A percentile compares a stretch with the other conserved stretches of the same genome.
Conservation (phyloP, 2,797 vertebrate species). For the Anguilla marmorata region DNA sequence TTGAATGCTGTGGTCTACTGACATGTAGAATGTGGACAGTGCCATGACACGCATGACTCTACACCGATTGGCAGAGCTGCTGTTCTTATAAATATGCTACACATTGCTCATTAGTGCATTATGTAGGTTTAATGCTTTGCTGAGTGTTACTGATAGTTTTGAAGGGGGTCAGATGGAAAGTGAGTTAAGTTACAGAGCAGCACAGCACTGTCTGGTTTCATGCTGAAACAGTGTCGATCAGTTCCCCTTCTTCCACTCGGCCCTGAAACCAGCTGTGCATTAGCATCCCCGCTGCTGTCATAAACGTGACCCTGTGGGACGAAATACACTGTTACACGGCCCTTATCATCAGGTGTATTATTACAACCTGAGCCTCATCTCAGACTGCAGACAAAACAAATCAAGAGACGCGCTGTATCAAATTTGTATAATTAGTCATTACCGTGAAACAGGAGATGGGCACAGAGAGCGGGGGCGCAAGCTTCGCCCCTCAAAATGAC, state of each 20-base stretch:
- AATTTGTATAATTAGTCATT: constrained; percentile 46
- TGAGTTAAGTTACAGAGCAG: neutral
- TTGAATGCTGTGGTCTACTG: neutral
- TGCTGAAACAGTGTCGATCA: neutral
- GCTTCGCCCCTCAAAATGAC: constrained; percentile 35
- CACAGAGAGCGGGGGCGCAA: constrained; percentile 6
- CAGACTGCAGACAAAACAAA: constrained; percentile 35
- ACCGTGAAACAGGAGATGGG: constrained; percentile 50
- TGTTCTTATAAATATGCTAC: neutral
- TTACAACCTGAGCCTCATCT: constrained; percentile 39
- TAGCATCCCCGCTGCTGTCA: neutral
- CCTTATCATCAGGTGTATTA: constrained; percentile 25
- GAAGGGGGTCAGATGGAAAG: neutral
- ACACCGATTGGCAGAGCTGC: neutral
- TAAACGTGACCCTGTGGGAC: neutral
- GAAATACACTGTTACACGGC: too few relatives aligned
- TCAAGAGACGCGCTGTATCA: constrained; percentile 43
- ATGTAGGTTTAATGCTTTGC: neutral
- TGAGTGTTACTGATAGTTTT: neutral
- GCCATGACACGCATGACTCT: neutral
- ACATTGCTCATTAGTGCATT: neutral
- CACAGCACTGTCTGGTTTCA: neutral
- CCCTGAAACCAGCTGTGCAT: neutral
- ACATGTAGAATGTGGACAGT: neutral
- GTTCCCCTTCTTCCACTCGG: neutral